Evolutionary conservation across 2,888 invertebrate species (phyloP).

Genomic region (Neoaliturus tenellus): DNA sequence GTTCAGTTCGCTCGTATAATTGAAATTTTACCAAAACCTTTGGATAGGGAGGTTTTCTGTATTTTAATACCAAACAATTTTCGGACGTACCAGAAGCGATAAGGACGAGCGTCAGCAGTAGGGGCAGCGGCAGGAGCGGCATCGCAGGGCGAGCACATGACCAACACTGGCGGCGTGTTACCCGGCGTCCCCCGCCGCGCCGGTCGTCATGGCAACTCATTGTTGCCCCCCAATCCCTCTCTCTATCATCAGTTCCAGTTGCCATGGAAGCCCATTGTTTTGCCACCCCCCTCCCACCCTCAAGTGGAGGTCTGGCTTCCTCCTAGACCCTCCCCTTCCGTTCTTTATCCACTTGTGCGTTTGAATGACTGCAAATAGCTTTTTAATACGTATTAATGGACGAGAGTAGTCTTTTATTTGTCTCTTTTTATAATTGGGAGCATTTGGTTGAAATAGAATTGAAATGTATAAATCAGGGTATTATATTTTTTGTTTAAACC

Average conservation of each 20-base stretch:
- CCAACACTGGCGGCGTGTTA: slow-evolving; percentile 19
- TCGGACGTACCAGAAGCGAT: slow-evolving; percentile 24
- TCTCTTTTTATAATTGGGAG: background rate
- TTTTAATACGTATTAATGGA: slow-evolving; percentile 26
- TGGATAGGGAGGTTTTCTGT: background rate
- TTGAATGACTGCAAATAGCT: slow-evolving; percentile 29
- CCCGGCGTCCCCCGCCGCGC: background rate
- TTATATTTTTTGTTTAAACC: background rate
- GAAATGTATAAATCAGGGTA: background rate
- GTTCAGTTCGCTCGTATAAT: too few species aligned
- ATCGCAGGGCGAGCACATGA: slow-evolving; percentile 34
- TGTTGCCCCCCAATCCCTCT: slow-evolving; percentile 8
- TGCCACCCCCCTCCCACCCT: background rate
- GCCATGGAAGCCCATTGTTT: background rate
- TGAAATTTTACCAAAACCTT: too few species aligned
- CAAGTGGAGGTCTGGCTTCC: background rate
- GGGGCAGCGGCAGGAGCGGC: slow-evolving; percentile 32
- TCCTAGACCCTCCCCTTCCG: background rate
- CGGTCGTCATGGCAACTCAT: slow-evolving; percentile 10
- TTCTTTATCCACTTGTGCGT: slow-evolving; percentile 21
- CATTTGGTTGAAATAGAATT: background rate
- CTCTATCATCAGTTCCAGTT: background rate
- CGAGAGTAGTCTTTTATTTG: background rate
- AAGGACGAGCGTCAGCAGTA: slow-evolving; percentile 1
- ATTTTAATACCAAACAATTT: background rate